A percentile compares a stretch with the other conserved stretches of the same genome.
Conservation (phyloP, 2,888 invertebrate species). For the Tetrapedia diversipes region DNA sequence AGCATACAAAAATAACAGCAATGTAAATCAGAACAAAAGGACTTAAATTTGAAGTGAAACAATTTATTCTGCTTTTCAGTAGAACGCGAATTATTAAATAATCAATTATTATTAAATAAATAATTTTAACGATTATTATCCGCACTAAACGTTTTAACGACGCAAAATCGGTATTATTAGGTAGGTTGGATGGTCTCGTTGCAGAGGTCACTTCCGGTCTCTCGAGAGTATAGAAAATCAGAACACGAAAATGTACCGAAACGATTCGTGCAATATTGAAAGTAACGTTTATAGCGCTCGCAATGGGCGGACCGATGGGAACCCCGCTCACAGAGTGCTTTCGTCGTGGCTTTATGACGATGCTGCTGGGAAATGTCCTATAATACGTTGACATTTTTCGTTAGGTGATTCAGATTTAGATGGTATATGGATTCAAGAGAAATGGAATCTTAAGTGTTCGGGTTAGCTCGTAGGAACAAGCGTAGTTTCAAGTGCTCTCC, state of each 20-base stretch:
- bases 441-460: constrained; percentile 5
- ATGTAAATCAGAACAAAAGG: too few species aligned
- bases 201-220: constrained; percentile 7
- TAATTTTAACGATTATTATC: too few species aligned
- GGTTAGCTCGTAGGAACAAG: not conserved
- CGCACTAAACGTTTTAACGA: not conserved
- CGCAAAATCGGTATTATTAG: not conserved
- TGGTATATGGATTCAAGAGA: not conserved
- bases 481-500: not conserved
- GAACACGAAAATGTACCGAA: not conserved
- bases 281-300: constrained; percentile 41
- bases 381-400: not conserved
- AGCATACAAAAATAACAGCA: too few species aligned
- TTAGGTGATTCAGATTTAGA: constrained; percentile 2
- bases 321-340: constrained; percentile 26
- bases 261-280: constrained; percentile 37
- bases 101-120: too few species aligned
- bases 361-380: not conserved
- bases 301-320: constrained; percentile 28
- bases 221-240: constrained; percentile 21
- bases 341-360: not conserved
- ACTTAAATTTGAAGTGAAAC: too few species aligned
- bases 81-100: too few species aligned
- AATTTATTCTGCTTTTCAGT: too few species aligned
- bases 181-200: not conserved